Conservation (phyloP, 2,113 vertebrate species). For the Xiphias gladius region DNA sequence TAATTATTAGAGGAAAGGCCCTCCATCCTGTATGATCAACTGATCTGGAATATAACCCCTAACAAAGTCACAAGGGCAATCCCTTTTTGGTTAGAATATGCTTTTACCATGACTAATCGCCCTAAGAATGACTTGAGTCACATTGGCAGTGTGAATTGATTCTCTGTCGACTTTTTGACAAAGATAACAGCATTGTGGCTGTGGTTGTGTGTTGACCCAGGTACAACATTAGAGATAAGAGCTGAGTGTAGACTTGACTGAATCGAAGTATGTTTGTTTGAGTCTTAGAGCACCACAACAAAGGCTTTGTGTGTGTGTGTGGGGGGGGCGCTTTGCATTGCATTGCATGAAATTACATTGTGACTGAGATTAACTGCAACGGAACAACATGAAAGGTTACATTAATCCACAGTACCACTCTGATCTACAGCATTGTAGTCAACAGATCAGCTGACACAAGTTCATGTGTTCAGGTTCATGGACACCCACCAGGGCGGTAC, state of each 20-base stretch:
- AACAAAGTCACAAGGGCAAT: conserved; percentile 23
- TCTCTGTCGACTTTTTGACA: not conserved
- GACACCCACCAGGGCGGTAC: too few species aligned
- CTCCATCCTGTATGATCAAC: not conserved
- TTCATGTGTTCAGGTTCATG: conserved; percentile 16
- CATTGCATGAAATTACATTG: conserved; percentile 68
- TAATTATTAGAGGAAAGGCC: conserved; percentile 25
- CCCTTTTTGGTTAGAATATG: conserved; percentile 7
- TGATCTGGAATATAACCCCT: not conserved
- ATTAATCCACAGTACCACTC: conserved; percentile 44
- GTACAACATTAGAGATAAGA: conserved; percentile 2
- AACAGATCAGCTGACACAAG: conserved; percentile 27
- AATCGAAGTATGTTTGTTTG: conserved; percentile 6
- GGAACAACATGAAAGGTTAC: conserved; percentile 63
- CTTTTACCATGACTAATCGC: not conserved
- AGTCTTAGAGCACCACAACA: not conserved
- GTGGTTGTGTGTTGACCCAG: conserved; percentile 15
- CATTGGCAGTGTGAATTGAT: conserved; percentile 2
- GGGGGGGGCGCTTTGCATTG: conserved; percentile 4
- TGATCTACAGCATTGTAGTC: conserved; percentile 15
- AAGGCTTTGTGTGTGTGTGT: conserved; percentile 4
- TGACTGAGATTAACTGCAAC: conserved; percentile 68
- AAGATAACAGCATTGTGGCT: not conserved
- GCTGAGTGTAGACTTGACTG: not conserved
- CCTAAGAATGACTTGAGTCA: not conserved